A percentile compares a stretch with the other conserved stretches of the same genome.
Evolutionary conservation across 1,140 invertebrate genomes (phyloP).

Genomic region (Thaumetopoea pityocampa): DNA sequence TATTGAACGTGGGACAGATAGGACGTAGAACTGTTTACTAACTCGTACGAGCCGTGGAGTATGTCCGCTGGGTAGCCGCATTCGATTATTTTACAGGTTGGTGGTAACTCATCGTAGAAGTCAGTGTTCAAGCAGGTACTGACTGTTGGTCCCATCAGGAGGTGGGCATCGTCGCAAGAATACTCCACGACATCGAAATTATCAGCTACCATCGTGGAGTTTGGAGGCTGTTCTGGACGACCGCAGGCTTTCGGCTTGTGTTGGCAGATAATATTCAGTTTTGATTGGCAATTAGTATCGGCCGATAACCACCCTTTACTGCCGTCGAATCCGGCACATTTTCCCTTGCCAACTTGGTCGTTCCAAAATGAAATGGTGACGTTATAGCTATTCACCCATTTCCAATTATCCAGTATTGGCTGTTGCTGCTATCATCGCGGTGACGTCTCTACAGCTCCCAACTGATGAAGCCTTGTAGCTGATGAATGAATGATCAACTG

Average conservation of each 20-base stretch:
- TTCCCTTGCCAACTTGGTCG: constrained; percentile 87
- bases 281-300: constrained; percentile 91
- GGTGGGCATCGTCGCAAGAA: constrained; percentile 89
- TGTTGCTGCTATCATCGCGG: constrained; percentile 90
- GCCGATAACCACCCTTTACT: constrained; percentile 97
- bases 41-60: constrained; percentile 85
- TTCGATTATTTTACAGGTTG: constrained; percentile 94
- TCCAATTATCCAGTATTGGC: constrained; percentile 98
- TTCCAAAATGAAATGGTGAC: constrained; percentile 96
- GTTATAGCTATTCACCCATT: constrained; percentile 92
- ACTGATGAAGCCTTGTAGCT: constrained; percentile 93
- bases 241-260: constrained; percentile 78
- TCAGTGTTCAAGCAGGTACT: constrained; percentile 92
- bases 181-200: constrained; percentile 94
- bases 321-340: constrained; percentile 94
- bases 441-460: constrained; percentile 96
- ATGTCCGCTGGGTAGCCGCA: constrained; percentile 93
- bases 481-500: too few species aligned
- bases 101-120: constrained; percentile 95
- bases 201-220: constrained; percentile 88
- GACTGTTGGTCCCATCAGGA: constrained; percentile 89
- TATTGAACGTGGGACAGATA: constrained; percentile 92
- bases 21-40: constrained; percentile 89
- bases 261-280: constrained; percentile 95
- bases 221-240: constrained; percentile 92